Evolutionary conservation across 64 coral and sea anemone genomes (phyloP).

Genomic region (Astreopora myriophthalma): DNA sequence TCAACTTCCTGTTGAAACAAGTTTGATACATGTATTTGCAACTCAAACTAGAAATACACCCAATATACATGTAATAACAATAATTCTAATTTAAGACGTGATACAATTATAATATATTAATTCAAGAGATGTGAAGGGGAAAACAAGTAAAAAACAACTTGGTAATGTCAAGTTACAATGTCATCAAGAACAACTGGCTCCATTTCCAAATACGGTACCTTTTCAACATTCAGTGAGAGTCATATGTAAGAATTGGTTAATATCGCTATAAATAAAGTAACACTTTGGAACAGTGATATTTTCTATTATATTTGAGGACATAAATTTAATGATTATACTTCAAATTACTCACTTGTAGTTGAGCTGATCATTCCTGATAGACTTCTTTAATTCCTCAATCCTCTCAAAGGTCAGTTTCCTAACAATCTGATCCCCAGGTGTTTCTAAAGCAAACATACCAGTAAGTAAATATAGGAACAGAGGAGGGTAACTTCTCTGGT

Average conservation of each 20-base stretch:
- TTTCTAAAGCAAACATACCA: constrained; percentile 63
- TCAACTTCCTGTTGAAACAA: constrained; percentile 66
- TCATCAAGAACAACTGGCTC: no score
- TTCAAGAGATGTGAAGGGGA: no score
- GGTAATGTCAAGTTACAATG: no score
- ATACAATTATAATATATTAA: no score
- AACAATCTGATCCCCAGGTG: constrained; percentile 96
- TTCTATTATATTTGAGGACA: no score
- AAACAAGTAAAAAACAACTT: no score
- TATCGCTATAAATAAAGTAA: no score
- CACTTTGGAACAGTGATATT: no score
- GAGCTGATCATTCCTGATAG: constrained; percentile 75
- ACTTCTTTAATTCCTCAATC: constrained; percentile 94
- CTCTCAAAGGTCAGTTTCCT: constrained; percentile 94
- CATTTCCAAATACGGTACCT: no score
- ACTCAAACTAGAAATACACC: not conserved
- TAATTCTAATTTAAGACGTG: not conserved
- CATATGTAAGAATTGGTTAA: no score
- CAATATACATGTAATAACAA: not conserved
- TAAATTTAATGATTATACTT: not conserved
- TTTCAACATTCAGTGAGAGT: no score
- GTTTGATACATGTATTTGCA: not conserved
- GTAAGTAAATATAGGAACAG: not conserved
- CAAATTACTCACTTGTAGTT: constrained; percentile 71
- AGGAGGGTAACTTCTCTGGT: not conserved